Percentiles rank a stretch among this genome's conserved stretches.
Evolutionary conservation across 2,888 invertebrate genomes (phyloP).

Genomic region (Dynastes tityus): DNA sequence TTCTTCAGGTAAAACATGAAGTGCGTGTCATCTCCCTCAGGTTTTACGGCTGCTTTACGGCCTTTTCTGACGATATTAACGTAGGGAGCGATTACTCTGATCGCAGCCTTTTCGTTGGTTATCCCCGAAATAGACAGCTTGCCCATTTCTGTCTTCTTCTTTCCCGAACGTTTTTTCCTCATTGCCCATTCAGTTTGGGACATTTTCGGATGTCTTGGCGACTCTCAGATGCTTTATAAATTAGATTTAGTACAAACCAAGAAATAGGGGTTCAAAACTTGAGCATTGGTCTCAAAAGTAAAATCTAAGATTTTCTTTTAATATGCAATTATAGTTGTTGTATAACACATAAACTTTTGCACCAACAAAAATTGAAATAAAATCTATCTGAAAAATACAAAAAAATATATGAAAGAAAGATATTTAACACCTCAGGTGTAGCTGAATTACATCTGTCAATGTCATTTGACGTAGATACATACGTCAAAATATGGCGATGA

Average conservation of each 20-base stretch:
- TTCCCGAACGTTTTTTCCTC: not conserved
- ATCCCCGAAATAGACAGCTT: slow-evolving; percentile 32
- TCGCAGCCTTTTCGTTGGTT: slow-evolving; percentile 71
- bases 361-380: too few relatives aligned
- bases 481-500: too few relatives aligned
- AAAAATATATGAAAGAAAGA: too few relatives aligned
- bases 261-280: not conserved
- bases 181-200: not conserved
- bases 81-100: slow-evolving; percentile 75
- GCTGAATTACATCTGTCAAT: too few relatives aligned
- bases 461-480: too few relatives aligned
- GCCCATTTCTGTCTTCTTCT: not conserved
- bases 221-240: not conserved
- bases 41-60: slow-evolving; percentile 53
- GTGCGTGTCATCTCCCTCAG: slow-evolving; percentile 61
- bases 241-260: not conserved
- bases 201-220: not conserved
- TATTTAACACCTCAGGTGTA: too few relatives aligned
- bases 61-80: slow-evolving; percentile 66
- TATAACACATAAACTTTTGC: too few relatives aligned
- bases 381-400: too few relatives aligned
- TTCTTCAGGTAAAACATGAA: slow-evolving; percentile 47
- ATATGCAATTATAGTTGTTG: too few relatives aligned
- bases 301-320: not conserved
- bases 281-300: not conserved